Evolutionary conservation across 2,888 invertebrate genomes (phyloP).

Genomic region (Silvanus unidentatus): DNA sequence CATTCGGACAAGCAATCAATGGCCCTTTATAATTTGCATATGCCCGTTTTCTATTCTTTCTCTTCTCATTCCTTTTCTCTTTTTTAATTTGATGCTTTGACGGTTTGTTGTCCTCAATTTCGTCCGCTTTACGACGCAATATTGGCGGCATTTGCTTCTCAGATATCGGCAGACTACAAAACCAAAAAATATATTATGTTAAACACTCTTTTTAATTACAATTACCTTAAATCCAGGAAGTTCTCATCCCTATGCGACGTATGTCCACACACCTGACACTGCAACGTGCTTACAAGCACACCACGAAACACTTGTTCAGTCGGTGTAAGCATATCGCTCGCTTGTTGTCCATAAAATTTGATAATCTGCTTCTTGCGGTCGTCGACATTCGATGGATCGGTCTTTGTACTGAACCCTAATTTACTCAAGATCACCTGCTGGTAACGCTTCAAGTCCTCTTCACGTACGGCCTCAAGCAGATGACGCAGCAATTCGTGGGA

Average conservation of each 20-base stretch:
- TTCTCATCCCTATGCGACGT: conserved; percentile 84
- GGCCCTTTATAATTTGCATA: no score
- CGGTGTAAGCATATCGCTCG: conserved; percentile 67
- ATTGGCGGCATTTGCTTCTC: conserved; percentile 69
- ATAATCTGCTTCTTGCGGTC: conserved; percentile 69
- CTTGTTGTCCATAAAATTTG: conserved; percentile 79
- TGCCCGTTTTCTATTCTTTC: conserved; percentile 51
- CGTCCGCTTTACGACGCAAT: conserved; percentile 45
- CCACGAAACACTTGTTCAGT: conserved; percentile 93
- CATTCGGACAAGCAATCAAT: conserved; percentile 31
- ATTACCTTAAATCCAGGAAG: conserved; percentile 74
- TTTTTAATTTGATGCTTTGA: conserved; percentile 64
- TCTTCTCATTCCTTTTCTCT: conserved; percentile 54
- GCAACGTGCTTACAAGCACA: conserved; percentile 79
- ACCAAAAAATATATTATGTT: conserved; percentile 3
- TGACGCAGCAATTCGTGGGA: conserved; percentile 91
- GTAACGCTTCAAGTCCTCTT: conserved; percentile 72
- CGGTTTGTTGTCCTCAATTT: conserved; percentile 50
- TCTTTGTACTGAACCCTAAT: conserved; percentile 63
- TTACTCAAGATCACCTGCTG: conserved; percentile 73
- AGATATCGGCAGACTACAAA: conserved; percentile 76
- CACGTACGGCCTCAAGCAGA: conserved; percentile 79
- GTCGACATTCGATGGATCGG: conserved; percentile 70
- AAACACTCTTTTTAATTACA: neutral
- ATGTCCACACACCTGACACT: conserved; percentile 84